Conservation (phyloP, 2,888 invertebrate genomes). For the Drosophila diplacantha region DNA sequence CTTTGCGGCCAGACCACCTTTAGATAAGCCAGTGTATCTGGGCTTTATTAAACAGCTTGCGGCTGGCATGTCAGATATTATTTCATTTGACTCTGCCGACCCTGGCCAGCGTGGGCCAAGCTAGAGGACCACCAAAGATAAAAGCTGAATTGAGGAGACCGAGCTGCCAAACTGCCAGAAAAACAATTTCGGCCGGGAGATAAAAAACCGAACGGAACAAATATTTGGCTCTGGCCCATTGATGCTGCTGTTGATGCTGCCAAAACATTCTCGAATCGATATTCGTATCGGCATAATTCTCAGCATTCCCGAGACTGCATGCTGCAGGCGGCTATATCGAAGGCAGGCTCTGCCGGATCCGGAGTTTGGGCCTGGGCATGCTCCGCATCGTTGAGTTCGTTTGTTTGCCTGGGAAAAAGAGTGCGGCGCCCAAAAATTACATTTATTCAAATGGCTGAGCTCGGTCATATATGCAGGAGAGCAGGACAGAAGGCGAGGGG, state of each 20-base stretch:
- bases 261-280: constrained; percentile 52
- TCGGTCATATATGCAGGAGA: constrained; percentile 6
- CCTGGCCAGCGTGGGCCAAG: constrained; percentile 4
- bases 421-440: constrained; percentile 38
- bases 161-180: constrained; percentile 52
- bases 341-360: constrained; percentile 4
- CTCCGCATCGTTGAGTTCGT: constrained; percentile 10
- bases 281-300: constrained; percentile 50
- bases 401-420: constrained; percentile 28
- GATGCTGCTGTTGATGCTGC: constrained; percentile 38
- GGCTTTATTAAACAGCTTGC: constrained; percentile 33
- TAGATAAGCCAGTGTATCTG: constrained; percentile 11
- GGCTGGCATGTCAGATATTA: constrained; percentile 19
- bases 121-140: constrained; percentile 20
- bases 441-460: constrained; percentile 38
- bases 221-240: constrained; percentile 54
- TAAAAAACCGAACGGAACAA: constrained; percentile 46
- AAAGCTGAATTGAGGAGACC: constrained; percentile 1
- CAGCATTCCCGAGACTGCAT: constrained; percentile 29
- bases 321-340: constrained; percentile 3
- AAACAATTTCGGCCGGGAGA: constrained; percentile 54
- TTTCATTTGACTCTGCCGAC: constrained; percentile 11
- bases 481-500: not conserved
- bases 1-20: constrained; percentile 9
- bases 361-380: constrained; percentile 9